Conservation (phyloP, 2,113 vertebrate species). For the Oreotrochilus melanogaster region DNA sequence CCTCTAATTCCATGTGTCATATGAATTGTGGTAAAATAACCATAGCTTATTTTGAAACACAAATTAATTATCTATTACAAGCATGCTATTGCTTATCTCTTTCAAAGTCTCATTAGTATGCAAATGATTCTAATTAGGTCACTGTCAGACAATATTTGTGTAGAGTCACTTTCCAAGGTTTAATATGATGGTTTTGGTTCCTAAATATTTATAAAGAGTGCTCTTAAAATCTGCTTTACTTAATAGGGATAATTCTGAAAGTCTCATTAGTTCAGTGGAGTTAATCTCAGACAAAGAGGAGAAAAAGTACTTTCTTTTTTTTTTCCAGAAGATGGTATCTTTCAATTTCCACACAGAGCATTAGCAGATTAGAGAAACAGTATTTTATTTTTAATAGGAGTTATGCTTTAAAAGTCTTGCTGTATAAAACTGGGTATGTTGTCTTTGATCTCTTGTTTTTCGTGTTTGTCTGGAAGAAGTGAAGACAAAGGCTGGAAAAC, state of each 20-base stretch:
- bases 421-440: background rate
- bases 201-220: conserved; percentile 71
- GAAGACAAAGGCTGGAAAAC: background rate
- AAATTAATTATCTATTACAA: conserved; percentile 85
- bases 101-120: conserved; percentile 83
- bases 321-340: background rate
- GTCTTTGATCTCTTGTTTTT: conserved; percentile 1
- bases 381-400: conserved; percentile 8
- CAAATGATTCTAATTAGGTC: conserved; percentile 85
- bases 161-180: conserved; percentile 74
- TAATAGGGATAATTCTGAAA: conserved; percentile 80
- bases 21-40: conserved; percentile 78
- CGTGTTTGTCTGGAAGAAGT: background rate
- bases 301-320: background rate
- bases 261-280: conserved; percentile 67
- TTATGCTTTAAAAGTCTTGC: background rate
- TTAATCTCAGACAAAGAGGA: conserved; percentile 52
- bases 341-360: background rate
- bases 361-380: background rate
- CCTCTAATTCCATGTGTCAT: conserved; percentile 74
- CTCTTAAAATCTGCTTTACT: conserved; percentile 71
- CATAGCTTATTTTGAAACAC: conserved; percentile 80
- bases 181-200: conserved; percentile 60
- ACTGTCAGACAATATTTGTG: conserved; percentile 80
- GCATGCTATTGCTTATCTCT: conserved; percentile 78